These are phyloP conservation scores for Acanthopleura granulata DNA, from an alignment of 2,888 invertebrate species.

Conservation along the genomic window DNA sequence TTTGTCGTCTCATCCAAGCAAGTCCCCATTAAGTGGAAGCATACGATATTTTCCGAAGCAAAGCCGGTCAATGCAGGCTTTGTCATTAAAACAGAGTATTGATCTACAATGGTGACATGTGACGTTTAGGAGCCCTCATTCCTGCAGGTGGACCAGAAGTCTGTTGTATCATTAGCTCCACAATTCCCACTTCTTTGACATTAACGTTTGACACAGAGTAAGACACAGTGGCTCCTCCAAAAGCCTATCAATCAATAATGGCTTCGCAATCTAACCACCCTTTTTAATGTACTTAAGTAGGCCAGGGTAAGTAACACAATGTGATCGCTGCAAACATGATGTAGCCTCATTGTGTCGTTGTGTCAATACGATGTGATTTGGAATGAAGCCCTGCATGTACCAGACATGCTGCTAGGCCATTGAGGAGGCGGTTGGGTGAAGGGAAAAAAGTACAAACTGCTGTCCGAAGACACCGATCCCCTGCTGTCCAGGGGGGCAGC, in stretches of 20 bases:
- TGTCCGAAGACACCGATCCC: no score
- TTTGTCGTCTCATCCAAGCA: background rate
- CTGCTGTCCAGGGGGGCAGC: no score
- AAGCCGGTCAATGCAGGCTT: conserved; percentile 32
- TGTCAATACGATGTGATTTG: background rate
- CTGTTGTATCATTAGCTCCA: background rate
- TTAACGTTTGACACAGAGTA: background rate
- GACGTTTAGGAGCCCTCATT: background rate
- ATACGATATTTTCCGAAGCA: conserved; percentile 1
- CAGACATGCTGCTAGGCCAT: no score
- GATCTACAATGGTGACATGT: conserved; percentile 28
- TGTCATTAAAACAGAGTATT: conserved; percentile 35
- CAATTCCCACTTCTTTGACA: background rate
- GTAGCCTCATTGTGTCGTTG: background rate
- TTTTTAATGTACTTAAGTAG: conserved; percentile 3
- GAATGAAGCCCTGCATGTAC: background rate
- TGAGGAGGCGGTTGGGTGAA: no score
- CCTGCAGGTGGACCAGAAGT: background rate
- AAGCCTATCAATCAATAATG: background rate
- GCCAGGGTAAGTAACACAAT: conserved; percentile 6
- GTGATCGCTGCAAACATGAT: background rate
- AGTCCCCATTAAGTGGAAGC: background rate
- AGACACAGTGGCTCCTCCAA: background rate
- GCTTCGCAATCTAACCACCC: conserved; percentile 3
- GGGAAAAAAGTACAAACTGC: no score